Percentiles rank a stretch among this genome's conserved stretches.
These are phyloP conservation scores for Setophaga kirtlandii DNA, from an alignment of 2,113 vertebrate species.

Conservation along the genomic window DNA sequence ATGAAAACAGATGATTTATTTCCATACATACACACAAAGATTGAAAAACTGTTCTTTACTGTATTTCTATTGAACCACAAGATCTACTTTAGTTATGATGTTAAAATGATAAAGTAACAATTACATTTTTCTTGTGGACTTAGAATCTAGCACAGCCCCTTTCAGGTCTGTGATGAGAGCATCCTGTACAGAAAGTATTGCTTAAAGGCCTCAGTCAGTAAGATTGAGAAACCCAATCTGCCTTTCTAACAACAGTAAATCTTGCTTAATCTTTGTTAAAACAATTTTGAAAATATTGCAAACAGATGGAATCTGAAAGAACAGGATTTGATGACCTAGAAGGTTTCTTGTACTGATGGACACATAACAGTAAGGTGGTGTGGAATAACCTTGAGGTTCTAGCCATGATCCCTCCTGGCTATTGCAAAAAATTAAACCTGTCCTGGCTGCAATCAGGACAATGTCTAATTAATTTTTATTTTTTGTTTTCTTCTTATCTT, in stretches of 20 bases:
- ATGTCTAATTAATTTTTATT: neutral
- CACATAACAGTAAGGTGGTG: neutral
- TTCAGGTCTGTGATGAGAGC: neutral
- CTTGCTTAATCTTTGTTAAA: neutral
- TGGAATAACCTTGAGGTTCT: neutral
- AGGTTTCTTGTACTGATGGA: neutral
- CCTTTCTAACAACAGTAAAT: neutral
- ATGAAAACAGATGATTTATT: neutral
- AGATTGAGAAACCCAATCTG: neutral
- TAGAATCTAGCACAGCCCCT: neutral
- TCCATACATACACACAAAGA: neutral
- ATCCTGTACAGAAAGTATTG: neutral
- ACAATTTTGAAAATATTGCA: neutral
- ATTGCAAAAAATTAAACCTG: neutral
- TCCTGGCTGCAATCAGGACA: neutral
- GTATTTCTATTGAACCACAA: neutral
- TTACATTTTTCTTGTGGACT: neutral
- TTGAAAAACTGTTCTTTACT: neutral
- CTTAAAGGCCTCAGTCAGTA: neutral
- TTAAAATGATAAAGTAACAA: neutral
- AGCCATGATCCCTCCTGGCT: neutral
- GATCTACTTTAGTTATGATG: neutral
- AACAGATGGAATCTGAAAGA: neutral
- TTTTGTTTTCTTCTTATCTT: neutral
- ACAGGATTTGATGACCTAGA: neutral